phyloP scores from a whole-genome alignment of 2,113 vertebrate genomes.

The Aspidoscelis tigris region DNA sequence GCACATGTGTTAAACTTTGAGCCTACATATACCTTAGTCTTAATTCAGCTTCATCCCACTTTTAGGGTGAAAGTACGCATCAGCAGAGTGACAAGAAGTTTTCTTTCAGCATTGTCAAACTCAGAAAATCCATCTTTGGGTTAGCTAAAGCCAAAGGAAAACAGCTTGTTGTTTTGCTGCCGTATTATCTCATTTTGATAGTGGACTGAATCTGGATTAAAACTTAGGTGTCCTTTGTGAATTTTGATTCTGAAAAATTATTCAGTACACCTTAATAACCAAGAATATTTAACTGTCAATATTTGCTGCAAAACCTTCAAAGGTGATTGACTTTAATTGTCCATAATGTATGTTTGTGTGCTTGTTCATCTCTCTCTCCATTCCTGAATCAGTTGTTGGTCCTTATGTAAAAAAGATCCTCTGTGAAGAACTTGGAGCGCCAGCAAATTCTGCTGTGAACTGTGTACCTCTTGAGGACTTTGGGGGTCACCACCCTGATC shows the following conservation, averaged over 20 bases:
- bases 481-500: slow-evolving; percentile 97
- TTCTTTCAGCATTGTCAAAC: too few species aligned
- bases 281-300: neutral
- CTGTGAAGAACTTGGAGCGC: slow-evolving; percentile 94
- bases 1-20: neutral
- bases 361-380: neutral
- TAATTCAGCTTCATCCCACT: too few species aligned
- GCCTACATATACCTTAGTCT: too few species aligned
- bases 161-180: too few species aligned
- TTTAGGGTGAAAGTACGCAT: too few species aligned
- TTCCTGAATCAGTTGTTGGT: slow-evolving; percentile 83
- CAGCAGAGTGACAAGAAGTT: too few species aligned
- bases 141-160: too few species aligned
- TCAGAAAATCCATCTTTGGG: too few species aligned
- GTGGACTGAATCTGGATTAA: too few species aligned
- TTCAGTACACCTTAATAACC: neutral
- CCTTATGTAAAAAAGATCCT: slow-evolving; percentile 97
- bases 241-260: neutral
- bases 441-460: slow-evolving; percentile 91
- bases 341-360: neutral
- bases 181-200: too few species aligned
- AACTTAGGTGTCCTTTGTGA: too few species aligned
- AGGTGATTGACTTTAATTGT: neutral
- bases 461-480: slow-evolving; percentile 94
- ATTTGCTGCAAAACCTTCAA: neutral